Conservation (phyloP, 2,797 vertebrate genomes). For the Decapterus maruadsi region DNA sequence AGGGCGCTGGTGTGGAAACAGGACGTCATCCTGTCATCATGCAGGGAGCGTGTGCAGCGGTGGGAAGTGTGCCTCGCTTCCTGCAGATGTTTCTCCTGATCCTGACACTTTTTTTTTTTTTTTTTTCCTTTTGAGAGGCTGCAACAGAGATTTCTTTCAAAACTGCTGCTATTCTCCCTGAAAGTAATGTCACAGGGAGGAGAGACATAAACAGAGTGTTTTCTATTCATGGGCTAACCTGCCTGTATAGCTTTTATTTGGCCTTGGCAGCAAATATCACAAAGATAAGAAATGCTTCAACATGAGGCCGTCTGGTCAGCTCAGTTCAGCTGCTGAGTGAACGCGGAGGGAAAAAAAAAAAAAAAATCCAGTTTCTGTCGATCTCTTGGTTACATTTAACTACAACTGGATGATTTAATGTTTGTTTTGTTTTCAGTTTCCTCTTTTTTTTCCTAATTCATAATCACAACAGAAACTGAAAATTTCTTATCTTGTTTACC, state of each 20-base stretch:
- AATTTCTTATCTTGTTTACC: not conserved
- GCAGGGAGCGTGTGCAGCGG: slow-evolving; percentile 18
- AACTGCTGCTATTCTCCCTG: slow-evolving; percentile 40
- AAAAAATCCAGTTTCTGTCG: not conserved
- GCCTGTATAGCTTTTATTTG: slow-evolving; percentile 43
- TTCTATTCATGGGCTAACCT: slow-evolving; percentile 62
- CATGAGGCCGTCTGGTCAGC: slow-evolving; percentile 37
- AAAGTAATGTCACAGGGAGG: slow-evolving; percentile 49
- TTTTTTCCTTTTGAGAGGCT: slow-evolving; percentile 38
- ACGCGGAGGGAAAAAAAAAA: not conserved
- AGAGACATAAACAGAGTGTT: slow-evolving; percentile 48
- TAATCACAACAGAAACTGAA: not conserved
- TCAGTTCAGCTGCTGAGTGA: slow-evolving; percentile 35
- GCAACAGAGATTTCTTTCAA: slow-evolving; percentile 61
- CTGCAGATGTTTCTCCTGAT: slow-evolving; percentile 12
- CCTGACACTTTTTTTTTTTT: slow-evolving; percentile 29
- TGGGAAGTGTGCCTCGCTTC: slow-evolving; percentile 20
- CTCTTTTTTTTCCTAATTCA: not conserved
- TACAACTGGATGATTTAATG: not conserved
- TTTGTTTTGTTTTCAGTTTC: not conserved
- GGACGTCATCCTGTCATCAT: slow-evolving; percentile 40
- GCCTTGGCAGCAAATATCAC: slow-evolving; percentile 56
- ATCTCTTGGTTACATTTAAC: slow-evolving; percentile 1
- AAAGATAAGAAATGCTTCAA: slow-evolving; percentile 48
- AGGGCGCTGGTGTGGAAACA: slow-evolving; percentile 10